These are phyloP conservation scores for Chascanopsetta lugubris DNA, from an alignment of 2,113 vertebrate genomes.

Conservation along the genomic window DNA sequence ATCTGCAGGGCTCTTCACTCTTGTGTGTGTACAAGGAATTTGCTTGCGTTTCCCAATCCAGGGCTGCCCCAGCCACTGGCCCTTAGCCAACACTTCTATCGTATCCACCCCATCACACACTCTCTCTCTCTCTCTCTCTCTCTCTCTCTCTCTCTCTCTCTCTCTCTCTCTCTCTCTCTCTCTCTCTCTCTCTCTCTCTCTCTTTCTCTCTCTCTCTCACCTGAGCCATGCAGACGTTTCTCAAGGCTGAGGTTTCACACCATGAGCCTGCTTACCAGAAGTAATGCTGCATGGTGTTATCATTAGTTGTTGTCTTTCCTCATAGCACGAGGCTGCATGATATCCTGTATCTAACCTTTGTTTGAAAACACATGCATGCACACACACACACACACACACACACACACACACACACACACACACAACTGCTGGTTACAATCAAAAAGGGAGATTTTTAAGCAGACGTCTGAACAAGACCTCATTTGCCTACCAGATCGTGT, in stretches of 20 bases:
- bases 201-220: constrained; percentile 49
- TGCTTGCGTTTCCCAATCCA: constrained; percentile 56
- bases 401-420: constrained; percentile 7
- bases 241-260: constrained; percentile 68
- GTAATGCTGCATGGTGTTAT: constrained; percentile 54
- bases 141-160: constrained; percentile 22
- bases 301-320: constrained; percentile 64
- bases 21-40: constrained; percentile 24
- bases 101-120: constrained; percentile 15
- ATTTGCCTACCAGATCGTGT: constrained; percentile 71
- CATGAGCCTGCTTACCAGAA: constrained; percentile 73
- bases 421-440: constrained; percentile 16
- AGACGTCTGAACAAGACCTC: constrained; percentile 45
- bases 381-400: constrained; percentile 14
- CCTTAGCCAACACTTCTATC: constrained; percentile 51
- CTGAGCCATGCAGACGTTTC: constrained; percentile 53
- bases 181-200: constrained; percentile 34
- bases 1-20: constrained; percentile 17
- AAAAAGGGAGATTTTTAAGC: constrained; percentile 68
- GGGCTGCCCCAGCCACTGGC: constrained; percentile 50
- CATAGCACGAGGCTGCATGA: constrained; percentile 55
- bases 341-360: constrained; percentile 73
- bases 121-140: constrained; percentile 37
- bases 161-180: constrained; percentile 35
- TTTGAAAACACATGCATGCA: constrained; percentile 38